Evolutionary conservation across 2,113 vertebrate genomes (phyloP), one percentile per base, ranked within the genome.

Genomic region (Vidua chalybeata): DNA sequence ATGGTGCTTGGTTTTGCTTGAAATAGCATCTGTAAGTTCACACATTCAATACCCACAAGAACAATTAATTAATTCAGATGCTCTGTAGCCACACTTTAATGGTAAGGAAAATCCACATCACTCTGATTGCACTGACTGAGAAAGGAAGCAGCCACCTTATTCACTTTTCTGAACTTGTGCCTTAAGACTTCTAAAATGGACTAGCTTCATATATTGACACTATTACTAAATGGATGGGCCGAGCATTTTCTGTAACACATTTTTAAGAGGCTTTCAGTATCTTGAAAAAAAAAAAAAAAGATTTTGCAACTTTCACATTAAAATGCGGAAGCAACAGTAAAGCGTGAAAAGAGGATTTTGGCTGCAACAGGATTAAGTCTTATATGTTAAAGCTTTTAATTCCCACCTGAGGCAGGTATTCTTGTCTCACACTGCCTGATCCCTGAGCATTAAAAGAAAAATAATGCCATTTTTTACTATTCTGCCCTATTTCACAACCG

Each of bases 401-500:
- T 96, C 79, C 56, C 52, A 94, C 76, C 86, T 96, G 72, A 90
- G 83, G 76, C 86, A 89, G 79, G 88, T 91, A 90, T 41, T 91
- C 83, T 54, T 94, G 59, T 58, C 72, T 68, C 56, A 84, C 41
- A 37, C 51, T 85, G 54, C 15, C 46, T 43, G 31, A 82, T 84
- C 31, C 24, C 63, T 46, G 9, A 56, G 56, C 67, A 86, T 63
- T 63, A 67, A 22, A 71, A 77, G 45, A 52, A 31, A 96, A 93
- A 83, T 84, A 80, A 80, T 77, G 49, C 16, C 16, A 28, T 86
- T 85, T 90, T 74, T 61, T 48, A 67, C 39, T 88, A 28, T 71
- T 79, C 43, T 3, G 2, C 20, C 24, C 49, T 48, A 11, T 45
- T 64, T 83, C 37, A 43, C 30, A 39, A 54, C 10, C 0, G 23